Evolutionary conservation across 2,113 vertebrate genomes (phyloP).

Genomic region (Eidolon helvum): DNA sequence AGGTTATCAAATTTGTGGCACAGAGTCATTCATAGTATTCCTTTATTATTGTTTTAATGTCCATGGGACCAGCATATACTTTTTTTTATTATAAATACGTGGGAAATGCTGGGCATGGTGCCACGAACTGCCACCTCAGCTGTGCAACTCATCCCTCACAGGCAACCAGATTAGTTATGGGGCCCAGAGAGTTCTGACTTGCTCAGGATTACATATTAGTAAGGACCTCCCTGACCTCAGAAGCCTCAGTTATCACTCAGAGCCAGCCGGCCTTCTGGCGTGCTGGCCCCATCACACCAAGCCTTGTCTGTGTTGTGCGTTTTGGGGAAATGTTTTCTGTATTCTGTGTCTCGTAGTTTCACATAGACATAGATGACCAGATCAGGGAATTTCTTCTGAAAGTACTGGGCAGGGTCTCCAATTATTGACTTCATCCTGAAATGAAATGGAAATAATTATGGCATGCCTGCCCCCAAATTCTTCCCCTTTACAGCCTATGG

Average conservation of each 20-base stretch:
- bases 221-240: neutral
- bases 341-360: constrained; percentile 50
- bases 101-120: neutral
- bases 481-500: neutral
- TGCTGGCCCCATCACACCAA: neutral
- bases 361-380: constrained; percentile 78
- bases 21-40: neutral
- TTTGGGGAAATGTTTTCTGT: constrained; percentile 51
- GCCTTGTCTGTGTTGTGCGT: neutral
- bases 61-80: neutral
- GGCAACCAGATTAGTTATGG: neutral
- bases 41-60: neutral
- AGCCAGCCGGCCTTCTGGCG: too few relatives aligned
- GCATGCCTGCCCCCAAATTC: neutral
- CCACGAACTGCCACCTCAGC: neutral
- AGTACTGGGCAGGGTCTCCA: constrained; percentile 75
- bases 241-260: neutral
- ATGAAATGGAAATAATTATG: constrained; percentile 52
- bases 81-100: neutral
- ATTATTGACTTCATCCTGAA: constrained; percentile 76
- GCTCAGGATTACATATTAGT: neutral
- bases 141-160: neutral
- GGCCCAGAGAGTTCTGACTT: neutral
- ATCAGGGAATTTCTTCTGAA: constrained; percentile 78
- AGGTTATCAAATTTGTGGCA: neutral